These are phyloP conservation scores for Tringa solitaria DNA, from an alignment of 2,113 vertebrate genomes.

Conservation along the genomic window DNA sequence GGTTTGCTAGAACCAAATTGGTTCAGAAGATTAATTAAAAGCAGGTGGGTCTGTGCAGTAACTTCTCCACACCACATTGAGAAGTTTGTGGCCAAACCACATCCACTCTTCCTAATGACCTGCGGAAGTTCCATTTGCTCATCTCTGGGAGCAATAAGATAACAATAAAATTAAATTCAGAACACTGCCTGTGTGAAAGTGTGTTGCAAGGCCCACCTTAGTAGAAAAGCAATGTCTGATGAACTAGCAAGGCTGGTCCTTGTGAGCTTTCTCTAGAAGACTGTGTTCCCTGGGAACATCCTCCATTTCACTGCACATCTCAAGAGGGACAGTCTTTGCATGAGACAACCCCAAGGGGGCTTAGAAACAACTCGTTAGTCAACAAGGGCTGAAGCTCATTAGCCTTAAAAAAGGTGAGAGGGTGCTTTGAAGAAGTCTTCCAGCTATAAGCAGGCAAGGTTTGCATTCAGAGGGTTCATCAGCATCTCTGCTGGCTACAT, in stretches of 20 bases:
- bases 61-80: background rate
- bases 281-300: background rate
- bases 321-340: background rate
- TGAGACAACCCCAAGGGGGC: background rate
- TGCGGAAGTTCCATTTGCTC: background rate
- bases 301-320: background rate
- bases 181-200: background rate
- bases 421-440: background rate
- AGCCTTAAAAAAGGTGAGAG: background rate
- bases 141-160: background rate
- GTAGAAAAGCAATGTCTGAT: background rate
- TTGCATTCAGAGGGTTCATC: background rate
- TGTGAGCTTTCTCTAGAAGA: background rate
- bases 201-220: background rate
- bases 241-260: background rate
- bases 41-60: background rate
- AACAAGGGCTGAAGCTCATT: background rate
- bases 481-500: background rate
- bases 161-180: background rate
- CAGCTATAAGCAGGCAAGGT: background rate
- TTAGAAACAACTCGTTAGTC: background rate
- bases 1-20: conserved; percentile 8
- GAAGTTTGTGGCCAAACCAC: background rate
- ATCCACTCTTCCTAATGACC: background rate
- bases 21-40: conserved; percentile 52